Evolutionary conservation across 2,888 invertebrate genomes (phyloP), one percentile per base, ranked within the genome.

Genomic region (Brenthis daphne): DNA sequence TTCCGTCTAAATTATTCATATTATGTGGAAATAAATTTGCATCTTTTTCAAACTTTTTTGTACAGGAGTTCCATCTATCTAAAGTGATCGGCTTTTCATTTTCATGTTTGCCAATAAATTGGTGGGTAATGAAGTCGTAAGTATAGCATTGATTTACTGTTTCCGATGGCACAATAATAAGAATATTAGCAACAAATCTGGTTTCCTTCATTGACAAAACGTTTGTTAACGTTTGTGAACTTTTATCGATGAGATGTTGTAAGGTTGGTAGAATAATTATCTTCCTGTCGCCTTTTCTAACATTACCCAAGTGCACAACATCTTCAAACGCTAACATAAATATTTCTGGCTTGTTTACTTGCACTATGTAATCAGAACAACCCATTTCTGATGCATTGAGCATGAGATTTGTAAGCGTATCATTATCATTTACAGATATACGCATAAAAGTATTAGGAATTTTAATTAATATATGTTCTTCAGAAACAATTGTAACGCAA

Each of bases 11-110:
- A 75, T 94, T 85, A 0, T 75, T 75, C 74, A 94, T 81, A 73
- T 94, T 87, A 74, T 94, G 88, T 6, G 93, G 93, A 81, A 93
- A 94, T 48, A 94, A 77, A 79, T 90, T 82, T 3, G 71, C 77
- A 65, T 83, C 79, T 3, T 77, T 77, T 67, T 79, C 75, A 78
- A 93, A 93, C 8, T 75, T 74, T n/a, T 75, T 53, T 5, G 78
- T 80, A 69, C 87, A 87, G n/a, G 85, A 83, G 78, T 87, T 75
- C 93, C 93, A 93, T 65, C 76, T 79, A 72, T 93, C 91, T 71
- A 93, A 78, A 71, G 82, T 80, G 6, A 85, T 24, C 3, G 85
- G 84, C 24, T 82, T 70, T 54, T 82, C 73, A 29, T 77, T 79
- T 16, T 77, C 73, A 68, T 79, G 75, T 2, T 73, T n/a, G 51